These are phyloP conservation scores for Pachycephala philippinensis DNA, from an alignment of 2,113 vertebrate species.

Conservation along the genomic window DNA sequence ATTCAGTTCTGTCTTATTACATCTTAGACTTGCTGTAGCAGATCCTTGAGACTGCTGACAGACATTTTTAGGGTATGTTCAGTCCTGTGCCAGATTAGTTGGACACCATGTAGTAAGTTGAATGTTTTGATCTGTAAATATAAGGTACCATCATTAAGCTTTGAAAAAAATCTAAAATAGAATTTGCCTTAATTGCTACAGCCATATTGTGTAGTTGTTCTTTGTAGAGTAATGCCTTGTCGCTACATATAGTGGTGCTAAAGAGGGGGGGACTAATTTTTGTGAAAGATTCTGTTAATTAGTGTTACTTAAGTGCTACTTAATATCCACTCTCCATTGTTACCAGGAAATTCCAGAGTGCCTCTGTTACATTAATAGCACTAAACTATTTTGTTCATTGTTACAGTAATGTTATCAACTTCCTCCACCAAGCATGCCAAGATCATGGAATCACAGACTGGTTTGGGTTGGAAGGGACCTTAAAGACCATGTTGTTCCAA, in stretches of 20 bases:
- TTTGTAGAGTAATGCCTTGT: not conserved
- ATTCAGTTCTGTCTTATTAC: conserved; percentile 67
- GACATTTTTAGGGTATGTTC: not conserved
- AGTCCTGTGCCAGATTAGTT: not conserved
- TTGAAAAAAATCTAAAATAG: not conserved
- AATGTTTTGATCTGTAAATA: not conserved
- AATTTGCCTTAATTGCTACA: not conserved
- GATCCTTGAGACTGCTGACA: not conserved
- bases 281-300: not conserved
- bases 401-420: not conserved
- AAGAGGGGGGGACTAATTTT: not conserved
- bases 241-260: not conserved
- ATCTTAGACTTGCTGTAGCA: conserved; percentile 22
- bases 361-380: not conserved
- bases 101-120: not conserved
- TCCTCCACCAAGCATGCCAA: not conserved
- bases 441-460: not conserved
- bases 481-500: not conserved
- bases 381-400: not conserved
- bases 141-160: not conserved
- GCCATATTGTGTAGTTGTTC: not conserved
- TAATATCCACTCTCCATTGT: not conserved
- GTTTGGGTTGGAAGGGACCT: not conserved
- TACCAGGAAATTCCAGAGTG: not conserved
- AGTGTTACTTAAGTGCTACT: not conserved